A percentile compares a stretch with the other conserved stretches of the same genome.
phyloP scores from a whole-genome alignment of 1,140 invertebrate species.

The Drosophila orena region DNA sequence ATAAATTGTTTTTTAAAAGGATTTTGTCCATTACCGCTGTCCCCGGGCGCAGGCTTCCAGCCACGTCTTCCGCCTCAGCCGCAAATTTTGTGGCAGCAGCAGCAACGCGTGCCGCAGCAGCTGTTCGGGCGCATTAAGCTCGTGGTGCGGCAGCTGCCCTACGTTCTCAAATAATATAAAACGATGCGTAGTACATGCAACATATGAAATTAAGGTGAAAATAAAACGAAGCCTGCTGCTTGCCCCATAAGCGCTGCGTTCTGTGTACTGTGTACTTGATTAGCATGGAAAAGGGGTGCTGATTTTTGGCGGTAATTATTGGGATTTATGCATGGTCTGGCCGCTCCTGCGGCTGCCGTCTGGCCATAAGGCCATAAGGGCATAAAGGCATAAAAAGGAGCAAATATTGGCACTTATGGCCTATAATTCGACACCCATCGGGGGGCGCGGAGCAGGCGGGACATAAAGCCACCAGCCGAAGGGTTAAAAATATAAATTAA shows the following conservation, averaged over 20 bases:
- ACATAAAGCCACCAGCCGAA: conserved; percentile 58
- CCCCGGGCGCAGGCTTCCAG: background rate
- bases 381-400: conserved; percentile 42
- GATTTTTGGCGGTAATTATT: conserved; percentile 67
- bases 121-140: conserved; percentile 74
- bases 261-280: conserved; percentile 68
- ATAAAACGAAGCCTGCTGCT: conserved; percentile 53
- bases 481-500: conserved; percentile 78
- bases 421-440: conserved; percentile 80
- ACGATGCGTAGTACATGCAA: conserved; percentile 15
- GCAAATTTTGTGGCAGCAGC: conserved; percentile 29
- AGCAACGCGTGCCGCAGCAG: conserved; percentile 69
- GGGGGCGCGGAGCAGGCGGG: conserved; percentile 23
- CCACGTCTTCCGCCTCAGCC: background rate
- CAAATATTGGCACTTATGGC: conserved; percentile 83
- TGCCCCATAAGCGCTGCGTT: conserved; percentile 39
- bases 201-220: conserved; percentile 31
- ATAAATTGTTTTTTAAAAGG: conserved; percentile 83
- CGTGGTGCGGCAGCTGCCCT: conserved; percentile 61
- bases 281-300: conserved; percentile 60
- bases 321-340: conserved; percentile 68
- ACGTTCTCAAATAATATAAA: conserved; percentile 63
- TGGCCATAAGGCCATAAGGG: conserved; percentile 29
- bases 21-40: conserved; percentile 67
- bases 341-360: conserved; percentile 20